These are phyloP conservation scores for Phoronis australis DNA, from an alignment of 2,888 invertebrate genomes.

Conservation along the genomic window DNA sequence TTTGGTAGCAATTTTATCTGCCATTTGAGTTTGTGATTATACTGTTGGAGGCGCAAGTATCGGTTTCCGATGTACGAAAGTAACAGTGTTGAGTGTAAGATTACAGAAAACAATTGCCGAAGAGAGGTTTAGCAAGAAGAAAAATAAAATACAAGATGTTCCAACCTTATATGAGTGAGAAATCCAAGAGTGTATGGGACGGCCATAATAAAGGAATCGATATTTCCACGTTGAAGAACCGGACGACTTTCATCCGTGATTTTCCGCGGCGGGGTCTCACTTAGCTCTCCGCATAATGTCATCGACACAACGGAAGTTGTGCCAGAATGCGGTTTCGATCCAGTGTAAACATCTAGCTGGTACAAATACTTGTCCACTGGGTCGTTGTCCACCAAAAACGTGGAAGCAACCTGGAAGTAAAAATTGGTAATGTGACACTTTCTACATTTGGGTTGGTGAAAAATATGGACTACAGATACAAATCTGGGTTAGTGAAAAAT, in stretches of 20 bases:
- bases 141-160: not conserved
- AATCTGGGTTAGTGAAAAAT: too few species aligned
- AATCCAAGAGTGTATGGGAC: not conserved
- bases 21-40: too few species aligned
- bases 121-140: too few species aligned
- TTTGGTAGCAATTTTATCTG: too few species aligned
- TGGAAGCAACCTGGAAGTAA: conserved; percentile 31
- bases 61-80: too few species aligned
- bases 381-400: conserved; percentile 45
- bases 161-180: not conserved
- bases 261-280: conserved; percentile 1
- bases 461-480: too few species aligned
- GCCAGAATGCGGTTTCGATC: conserved; percentile 11
- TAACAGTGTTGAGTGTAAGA: too few species aligned
- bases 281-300: conserved; percentile 1
- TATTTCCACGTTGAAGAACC: not conserved
- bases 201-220: conserved; percentile 2
- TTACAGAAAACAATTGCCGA: too few species aligned
- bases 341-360: conserved; percentile 44
- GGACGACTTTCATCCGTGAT: conserved; percentile 1
- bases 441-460: too few species aligned
- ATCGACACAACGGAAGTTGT: conserved; percentile 2
- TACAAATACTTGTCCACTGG: conserved; percentile 43
- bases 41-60: too few species aligned
- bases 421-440: too few species aligned